Percentiles rank a stretch among this genome's conserved stretches.
Evolutionary conservation across 2,797 vertebrate genomes (phyloP).

Genomic region (Chelmon rostratus): DNA sequence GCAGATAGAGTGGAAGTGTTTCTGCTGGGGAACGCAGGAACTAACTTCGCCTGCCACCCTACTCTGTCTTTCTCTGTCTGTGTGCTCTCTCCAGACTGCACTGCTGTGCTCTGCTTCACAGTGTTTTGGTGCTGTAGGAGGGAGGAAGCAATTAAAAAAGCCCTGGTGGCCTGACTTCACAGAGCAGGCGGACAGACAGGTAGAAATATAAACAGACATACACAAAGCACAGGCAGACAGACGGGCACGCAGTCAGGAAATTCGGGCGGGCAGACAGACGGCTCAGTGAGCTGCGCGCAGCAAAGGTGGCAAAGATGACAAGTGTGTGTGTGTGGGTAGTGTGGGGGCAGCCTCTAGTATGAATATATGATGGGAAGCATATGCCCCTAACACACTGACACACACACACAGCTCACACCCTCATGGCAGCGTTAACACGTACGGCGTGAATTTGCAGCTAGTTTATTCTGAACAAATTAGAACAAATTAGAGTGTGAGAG

Average conservation of each 20-base stretch:
- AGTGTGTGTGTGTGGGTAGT: conserved; percentile 64
- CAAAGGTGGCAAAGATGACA: conserved; percentile 81
- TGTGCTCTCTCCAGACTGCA: conserved; percentile 40
- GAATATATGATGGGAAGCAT: conserved; percentile 80
- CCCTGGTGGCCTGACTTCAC: conserved; percentile 82
- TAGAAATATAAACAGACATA: conserved; percentile 74
- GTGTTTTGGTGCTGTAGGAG: conserved; percentile 68
- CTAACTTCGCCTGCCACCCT: conserved; percentile 5
- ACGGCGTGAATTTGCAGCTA: conserved; percentile 61
- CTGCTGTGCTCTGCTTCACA: conserved; percentile 59
- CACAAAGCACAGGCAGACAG: conserved; percentile 63
- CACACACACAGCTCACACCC: conserved; percentile 43
- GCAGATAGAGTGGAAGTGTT: background rate
- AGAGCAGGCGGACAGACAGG: conserved; percentile 73
- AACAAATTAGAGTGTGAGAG: conserved; percentile 36
- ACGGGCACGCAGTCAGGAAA: conserved; percentile 58
- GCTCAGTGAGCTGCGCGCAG: conserved; percentile 47
- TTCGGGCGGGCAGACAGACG: conserved; percentile 41
- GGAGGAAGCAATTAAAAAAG: conserved; percentile 83
- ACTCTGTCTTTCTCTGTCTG: conserved; percentile 29
- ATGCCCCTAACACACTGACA: conserved; percentile 65
- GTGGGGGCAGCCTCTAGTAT: conserved; percentile 57
- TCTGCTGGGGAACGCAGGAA: conserved; percentile 3
- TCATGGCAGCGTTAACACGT: conserved; percentile 66
- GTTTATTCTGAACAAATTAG: conserved; percentile 65